Base-by-base conservation (phyloP, 2,888 invertebrate genomes). In the Cremastobaeus sp. region DNA sequence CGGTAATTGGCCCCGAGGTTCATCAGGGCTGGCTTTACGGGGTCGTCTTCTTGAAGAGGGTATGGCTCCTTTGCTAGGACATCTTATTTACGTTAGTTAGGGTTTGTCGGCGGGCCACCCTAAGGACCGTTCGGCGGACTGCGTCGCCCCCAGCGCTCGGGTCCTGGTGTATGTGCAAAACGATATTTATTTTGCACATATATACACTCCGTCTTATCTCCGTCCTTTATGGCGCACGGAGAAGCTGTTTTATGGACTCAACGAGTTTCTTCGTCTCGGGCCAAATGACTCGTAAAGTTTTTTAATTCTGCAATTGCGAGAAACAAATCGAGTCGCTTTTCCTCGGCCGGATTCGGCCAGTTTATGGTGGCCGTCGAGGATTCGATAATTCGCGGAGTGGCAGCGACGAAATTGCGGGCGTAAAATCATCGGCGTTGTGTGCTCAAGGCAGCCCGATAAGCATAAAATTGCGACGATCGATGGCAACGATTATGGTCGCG, bases 1-100 rank as follows among this genome's bases (percentile, higher is more conserved):
- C 81, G 82, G 82, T 79, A 64, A 70, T 74, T 79, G 79, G 76
- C 69, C 76, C 57, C 66, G 69, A 75, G 77, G 76, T 81, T 82
- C 82, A 78, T 82, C 80, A 76, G 78, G 62, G 65, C 76, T 64
- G 76, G 70, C 76, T 78, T 76, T 75, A 62, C 64, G 64, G 60
- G 39, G 59, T 65, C 74, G 73, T 55, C 72, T 69, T 74, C 76
- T 64, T 41, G 45, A 60, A 55, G 54, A 48, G 60, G 62, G 66
- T 68, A 66, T 47, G 30, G 45, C 47, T 52, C 57, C 78, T 78
- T 78, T 79, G 75, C 66, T 60, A 79, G 81, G 84, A 86, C 85
- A 83, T 85, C 86, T 87, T 88, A 86, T 86, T 87, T 87, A 86
- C 86, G 87, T 87, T 86, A 86, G 87, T 87, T 87, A 85, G 84